Evolutionary conservation across 2,113 vertebrate species (phyloP).

Genomic region (Mustela nigripes): DNA sequence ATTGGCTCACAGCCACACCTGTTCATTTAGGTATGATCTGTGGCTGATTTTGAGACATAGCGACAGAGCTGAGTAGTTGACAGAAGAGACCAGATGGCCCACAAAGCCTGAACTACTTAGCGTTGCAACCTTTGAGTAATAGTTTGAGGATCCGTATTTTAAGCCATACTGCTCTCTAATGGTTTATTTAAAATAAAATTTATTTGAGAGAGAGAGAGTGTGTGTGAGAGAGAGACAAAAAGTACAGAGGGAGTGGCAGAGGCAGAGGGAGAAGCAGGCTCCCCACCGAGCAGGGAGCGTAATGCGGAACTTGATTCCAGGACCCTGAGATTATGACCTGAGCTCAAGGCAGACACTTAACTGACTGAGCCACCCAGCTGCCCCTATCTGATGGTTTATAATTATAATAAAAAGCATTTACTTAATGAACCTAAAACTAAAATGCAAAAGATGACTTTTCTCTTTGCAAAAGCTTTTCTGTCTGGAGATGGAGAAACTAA

Average conservation of each 20-base stretch:
- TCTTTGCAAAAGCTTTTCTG: background rate
- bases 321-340: background rate
- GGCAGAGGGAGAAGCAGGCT: background rate
- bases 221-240: background rate
- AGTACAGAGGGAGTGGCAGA: background rate
- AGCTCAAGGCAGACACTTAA: background rate
- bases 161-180: background rate
- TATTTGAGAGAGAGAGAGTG: background rate
- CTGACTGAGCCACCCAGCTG: background rate
- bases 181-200: background rate
- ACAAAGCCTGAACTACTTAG: background rate
- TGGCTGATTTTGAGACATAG: background rate
- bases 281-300: background rate
- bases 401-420: slow-evolving; percentile 31
- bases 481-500: background rate
- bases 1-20: background rate
- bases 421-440: slow-evolving; percentile 12
- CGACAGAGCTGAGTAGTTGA: background rate
- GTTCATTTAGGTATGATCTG: background rate
- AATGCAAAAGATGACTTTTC: slow-evolving; percentile 14
- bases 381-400: background rate
- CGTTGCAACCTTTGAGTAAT: background rate
- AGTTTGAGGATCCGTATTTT: background rate
- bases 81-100: background rate
- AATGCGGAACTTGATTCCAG: background rate